phyloP scores from a whole-genome alignment of 2,888 invertebrate genomes.

The Campoletis raptor region DNA sequence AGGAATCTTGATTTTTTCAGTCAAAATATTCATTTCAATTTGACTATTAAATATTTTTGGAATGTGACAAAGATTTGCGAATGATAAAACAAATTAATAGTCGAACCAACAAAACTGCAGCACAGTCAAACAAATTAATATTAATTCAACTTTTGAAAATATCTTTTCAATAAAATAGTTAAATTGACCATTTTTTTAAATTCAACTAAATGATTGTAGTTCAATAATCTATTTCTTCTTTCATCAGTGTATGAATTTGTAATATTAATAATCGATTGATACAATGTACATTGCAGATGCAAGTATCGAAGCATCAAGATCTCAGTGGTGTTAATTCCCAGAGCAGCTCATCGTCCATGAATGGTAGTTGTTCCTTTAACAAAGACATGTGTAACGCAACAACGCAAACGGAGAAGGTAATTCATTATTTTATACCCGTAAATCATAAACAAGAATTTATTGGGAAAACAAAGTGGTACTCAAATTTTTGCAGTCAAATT shows the following conservation, averaged over 20 bases:
- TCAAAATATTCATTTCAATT: neutral
- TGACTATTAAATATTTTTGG: neutral
- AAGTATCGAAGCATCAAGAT: conserved; percentile 80
- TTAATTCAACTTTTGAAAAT: too few relatives aligned
- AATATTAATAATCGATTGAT: neutral
- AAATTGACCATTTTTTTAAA: neutral
- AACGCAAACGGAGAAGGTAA: conserved; percentile 95
- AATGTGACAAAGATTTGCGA: neutral
- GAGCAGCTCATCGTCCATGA: conserved; percentile 80
- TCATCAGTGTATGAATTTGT: neutral
- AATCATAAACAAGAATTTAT: conserved; percentile 2
- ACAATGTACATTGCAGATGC: conserved; percentile 74
- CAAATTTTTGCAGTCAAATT: neutral
- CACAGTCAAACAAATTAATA: too few relatives aligned
- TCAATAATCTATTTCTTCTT: too few relatives aligned
- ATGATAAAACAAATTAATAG: neutral
- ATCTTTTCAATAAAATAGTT: neutral
- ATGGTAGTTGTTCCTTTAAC: conserved; percentile 83
- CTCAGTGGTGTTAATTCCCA: conserved; percentile 77
- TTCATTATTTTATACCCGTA: neutral
- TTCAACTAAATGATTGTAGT: neutral
- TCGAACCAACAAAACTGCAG: neutral
- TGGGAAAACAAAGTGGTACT: neutral
- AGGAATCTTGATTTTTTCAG: neutral
- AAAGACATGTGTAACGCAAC: conserved; percentile 91